Percentiles rank a stretch among this genome's conserved stretches.
phyloP scores from a whole-genome alignment of 2,797 vertebrate species.

The Bovichtus variegatus region DNA sequence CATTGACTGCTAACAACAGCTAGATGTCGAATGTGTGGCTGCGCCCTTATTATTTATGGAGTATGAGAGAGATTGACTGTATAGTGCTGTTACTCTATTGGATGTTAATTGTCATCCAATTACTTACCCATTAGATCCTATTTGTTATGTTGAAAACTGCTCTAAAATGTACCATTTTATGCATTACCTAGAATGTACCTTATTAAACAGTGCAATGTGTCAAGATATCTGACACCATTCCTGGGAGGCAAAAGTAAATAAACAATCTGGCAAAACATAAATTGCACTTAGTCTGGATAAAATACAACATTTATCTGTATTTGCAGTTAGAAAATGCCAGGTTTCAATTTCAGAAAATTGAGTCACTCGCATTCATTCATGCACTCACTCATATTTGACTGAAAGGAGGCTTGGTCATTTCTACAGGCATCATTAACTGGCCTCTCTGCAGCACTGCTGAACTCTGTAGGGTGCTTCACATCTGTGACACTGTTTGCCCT shows the following conservation, averaged over 20 bases:
- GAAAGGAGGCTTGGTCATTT: constrained; percentile 25
- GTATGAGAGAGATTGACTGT: constrained; percentile 66
- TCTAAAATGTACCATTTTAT: constrained; percentile 39
- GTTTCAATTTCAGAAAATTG: not conserved
- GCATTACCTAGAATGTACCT: constrained; percentile 32
- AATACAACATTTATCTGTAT: constrained; percentile 1
- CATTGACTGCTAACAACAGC: constrained; percentile 76
- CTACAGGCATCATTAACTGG: constrained; percentile 23
- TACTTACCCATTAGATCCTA: constrained; percentile 70
- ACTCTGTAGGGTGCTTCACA: constrained; percentile 49
- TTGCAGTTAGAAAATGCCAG: not conserved
- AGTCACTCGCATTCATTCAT: constrained; percentile 17
- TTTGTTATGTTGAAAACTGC: constrained; percentile 54
- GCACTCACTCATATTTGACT: constrained; percentile 15
- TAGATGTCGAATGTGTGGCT: constrained; percentile 69
- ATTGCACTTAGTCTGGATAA: not conserved
- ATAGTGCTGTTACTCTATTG: constrained; percentile 68
- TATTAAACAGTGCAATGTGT: constrained; percentile 40
- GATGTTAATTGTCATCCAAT: constrained; percentile 74
- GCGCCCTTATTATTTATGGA: constrained; percentile 68
- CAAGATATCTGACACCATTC: constrained; percentile 38
- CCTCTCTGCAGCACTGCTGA: constrained; percentile 32
- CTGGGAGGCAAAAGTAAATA: constrained; percentile 9
- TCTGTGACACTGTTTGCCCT: constrained; percentile 42
- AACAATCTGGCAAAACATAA: not conserved